Base-by-base conservation (phyloP, 2,797 vertebrate species). In the Pipistrellus kuhlii region DNA sequence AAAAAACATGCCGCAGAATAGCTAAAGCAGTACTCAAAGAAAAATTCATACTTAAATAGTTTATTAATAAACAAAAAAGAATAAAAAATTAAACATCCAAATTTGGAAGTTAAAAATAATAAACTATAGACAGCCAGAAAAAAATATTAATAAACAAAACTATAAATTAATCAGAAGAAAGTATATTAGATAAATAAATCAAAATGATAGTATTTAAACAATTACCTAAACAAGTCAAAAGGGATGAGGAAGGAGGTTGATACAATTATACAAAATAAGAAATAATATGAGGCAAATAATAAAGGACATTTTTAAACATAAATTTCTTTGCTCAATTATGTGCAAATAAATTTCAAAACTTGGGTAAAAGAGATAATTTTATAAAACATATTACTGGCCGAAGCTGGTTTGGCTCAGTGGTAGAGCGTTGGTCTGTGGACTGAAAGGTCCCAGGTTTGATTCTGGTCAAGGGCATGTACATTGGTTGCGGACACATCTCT, bases 311-410 rank as follows among this genome's bases (percentile, higher is more conserved):
- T 62, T 48, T 12, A 81, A 94, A 59, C 35, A 2, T 8, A 38
- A 7, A 90, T 69, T 66, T 75, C 17, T 83, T 78, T 91, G 66
- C 44, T 92, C 44, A 86, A 68, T 2, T 81, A 41, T 48, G 8
- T 85, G 30, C 46, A 92, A 90, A 83, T 93, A 83, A 88, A 81
- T 76, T 71, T 93, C 53, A 92, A 94, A 87, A 87, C 38, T 8
- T 76, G 53, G 59, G 92, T 83, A 15, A 91, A 69, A 92, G 21
- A 93, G 62, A 25, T 62, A 76, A 66, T 86, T 76, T 87, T 81
- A 62, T 69, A 90, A 15, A 90, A 72, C 81, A 90, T 68, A 88
- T 30, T 48, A 66, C 12, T 14, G 13, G 5, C 38, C 38, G 1
- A 41, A 41, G 38, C 6, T 41, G 38, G 6, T 6, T 41, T 41